A percentile compares a stretch with the other conserved stretches of the same genome.
Conservation (phyloP, 2,797 vertebrate genomes). For the Heliangelus exortis region DNA sequence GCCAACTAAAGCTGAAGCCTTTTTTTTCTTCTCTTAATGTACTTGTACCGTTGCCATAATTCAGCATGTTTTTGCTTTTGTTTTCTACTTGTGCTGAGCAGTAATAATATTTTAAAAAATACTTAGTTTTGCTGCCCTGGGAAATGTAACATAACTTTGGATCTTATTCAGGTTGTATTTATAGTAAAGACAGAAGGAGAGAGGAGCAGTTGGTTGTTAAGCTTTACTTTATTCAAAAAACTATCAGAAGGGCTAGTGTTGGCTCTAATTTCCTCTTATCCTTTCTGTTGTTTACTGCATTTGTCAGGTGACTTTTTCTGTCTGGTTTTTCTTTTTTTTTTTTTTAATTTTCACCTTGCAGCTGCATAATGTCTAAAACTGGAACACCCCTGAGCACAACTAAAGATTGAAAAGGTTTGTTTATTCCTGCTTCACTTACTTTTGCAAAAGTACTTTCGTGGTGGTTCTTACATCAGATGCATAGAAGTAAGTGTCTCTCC, state of each 20-base stretch:
- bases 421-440: background rate
- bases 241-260: background rate
- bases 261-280: background rate
- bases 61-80: background rate
- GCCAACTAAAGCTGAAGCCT: background rate
- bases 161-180: background rate
- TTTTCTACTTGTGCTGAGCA: background rate
- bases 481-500: background rate
- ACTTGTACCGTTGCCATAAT: slow-evolving; percentile 23
- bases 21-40: slow-evolving; percentile 40
- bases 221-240: background rate
- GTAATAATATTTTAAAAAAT: background rate
- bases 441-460: background rate
- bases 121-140: background rate
- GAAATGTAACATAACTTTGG: background rate
- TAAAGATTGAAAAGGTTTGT: background rate
- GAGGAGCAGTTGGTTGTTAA: background rate
- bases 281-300: background rate
- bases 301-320: background rate
- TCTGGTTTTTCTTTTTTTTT: background rate
- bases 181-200: background rate
- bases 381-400: background rate
- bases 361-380: background rate
- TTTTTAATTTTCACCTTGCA: background rate
- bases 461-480: background rate